These are phyloP conservation scores for Nyctalus aviator DNA, from an alignment of 2,797 vertebrate genomes.

Conservation along the genomic window DNA sequence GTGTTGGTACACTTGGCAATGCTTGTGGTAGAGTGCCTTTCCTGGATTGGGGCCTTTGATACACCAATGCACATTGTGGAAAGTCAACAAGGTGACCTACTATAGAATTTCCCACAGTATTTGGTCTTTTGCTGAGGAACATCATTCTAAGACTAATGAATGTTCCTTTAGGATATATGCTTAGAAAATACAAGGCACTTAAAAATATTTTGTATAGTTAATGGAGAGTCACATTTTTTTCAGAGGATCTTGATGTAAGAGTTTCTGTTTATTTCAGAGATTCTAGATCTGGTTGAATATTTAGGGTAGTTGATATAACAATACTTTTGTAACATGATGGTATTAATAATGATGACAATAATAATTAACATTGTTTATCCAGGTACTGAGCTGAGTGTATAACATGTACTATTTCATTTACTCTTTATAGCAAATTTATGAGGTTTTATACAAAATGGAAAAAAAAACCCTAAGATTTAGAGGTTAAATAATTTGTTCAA, in stretches of 20 bases:
- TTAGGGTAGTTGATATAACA: not conserved
- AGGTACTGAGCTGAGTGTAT: not conserved
- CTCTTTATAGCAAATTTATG: not conserved
- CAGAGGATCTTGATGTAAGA: not conserved
- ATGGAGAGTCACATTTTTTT: not conserved
- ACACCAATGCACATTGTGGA: not conserved
- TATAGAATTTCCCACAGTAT: not conserved
- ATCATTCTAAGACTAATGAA: not conserved
- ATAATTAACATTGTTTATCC: not conserved
- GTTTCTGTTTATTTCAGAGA: not conserved
- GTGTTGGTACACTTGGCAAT: not conserved
- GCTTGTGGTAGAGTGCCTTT: not conserved
- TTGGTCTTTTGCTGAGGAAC: not conserved
- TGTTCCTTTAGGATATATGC: not conserved
- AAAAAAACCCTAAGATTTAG: not conserved
- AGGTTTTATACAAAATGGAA: not conserved
- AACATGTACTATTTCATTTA: not conserved
- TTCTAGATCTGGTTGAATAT: not conserved
- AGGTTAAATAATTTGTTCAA: not conserved
- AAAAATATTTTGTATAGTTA: not conserved
- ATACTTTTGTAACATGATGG: not conserved
- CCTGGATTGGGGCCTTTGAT: not conserved
- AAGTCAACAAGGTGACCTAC: not conserved
- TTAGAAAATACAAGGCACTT: constrained; percentile 1
- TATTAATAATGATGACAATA: not conserved